phyloP scores from a whole-genome alignment of 2,888 invertebrate genomes.

The Drosophila testacea region DNA sequence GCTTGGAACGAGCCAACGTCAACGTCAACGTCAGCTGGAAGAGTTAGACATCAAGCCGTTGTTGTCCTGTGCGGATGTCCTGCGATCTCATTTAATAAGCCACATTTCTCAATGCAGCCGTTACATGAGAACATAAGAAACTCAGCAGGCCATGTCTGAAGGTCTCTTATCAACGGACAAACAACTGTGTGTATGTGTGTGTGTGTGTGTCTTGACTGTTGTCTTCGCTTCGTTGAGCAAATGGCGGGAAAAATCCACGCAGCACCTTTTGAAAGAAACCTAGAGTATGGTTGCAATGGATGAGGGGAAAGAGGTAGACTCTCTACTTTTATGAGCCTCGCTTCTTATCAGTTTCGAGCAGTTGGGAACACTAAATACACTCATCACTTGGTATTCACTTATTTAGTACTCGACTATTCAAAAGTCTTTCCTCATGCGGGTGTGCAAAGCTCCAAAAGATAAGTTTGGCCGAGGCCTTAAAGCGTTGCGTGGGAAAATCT shows the following conservation, averaged over 20 bases:
- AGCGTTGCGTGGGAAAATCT: conserved; percentile 52
- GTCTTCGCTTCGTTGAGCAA: conserved; percentile 76
- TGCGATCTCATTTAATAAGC: conserved; percentile 50
- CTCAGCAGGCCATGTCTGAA: conserved; percentile 29
- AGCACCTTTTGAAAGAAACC: conserved; percentile 13
- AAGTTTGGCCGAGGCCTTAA: conserved; percentile 30
- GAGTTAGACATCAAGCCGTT: conserved; percentile 33
- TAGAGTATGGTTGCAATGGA: background rate
- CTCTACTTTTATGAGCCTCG: conserved; percentile 6
- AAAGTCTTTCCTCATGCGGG: conserved; percentile 50
- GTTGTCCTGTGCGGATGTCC: conserved; percentile 21
- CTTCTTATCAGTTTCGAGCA: conserved; percentile 39
- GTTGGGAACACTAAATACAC: conserved; percentile 23
- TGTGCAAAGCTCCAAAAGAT: conserved; percentile 61
- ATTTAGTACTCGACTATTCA: background rate
- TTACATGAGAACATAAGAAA: conserved; percentile 29
- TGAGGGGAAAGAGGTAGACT: background rate
- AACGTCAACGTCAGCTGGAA: conserved; percentile 68
- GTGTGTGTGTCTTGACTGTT: conserved; percentile 48
- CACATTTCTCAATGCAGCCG: conserved; percentile 45
- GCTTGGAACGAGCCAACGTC: conserved; percentile 60
- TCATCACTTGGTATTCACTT: conserved; percentile 13
- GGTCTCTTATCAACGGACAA: conserved; percentile 9
- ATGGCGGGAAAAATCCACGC: conserved; percentile 70
- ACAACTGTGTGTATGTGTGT: conserved; percentile 42